Evolutionary conservation across 2,797 vertebrate species (phyloP).

Genomic region (Epinephelus awoara): DNA sequence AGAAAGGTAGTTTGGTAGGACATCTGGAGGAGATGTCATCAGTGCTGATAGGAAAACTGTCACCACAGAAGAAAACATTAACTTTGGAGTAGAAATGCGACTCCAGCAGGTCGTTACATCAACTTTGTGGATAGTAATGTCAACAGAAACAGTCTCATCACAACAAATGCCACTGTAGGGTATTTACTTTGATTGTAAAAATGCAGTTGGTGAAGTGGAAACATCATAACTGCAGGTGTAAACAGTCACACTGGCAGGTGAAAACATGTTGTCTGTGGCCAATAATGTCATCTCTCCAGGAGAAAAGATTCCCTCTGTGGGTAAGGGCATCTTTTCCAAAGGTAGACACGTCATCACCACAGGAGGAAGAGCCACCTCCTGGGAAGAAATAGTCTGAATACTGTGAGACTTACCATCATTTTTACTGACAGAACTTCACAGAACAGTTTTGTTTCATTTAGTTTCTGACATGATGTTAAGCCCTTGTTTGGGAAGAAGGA

Average conservation of each 20-base stretch:
- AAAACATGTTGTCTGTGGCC: constrained; percentile 17
- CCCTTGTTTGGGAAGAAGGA: no score
- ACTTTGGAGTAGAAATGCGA: background rate
- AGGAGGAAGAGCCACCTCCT: background rate
- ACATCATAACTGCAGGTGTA: constrained; percentile 22
- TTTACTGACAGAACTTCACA: background rate
- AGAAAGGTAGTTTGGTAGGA: background rate
- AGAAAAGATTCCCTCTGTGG: background rate
- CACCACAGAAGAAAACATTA: background rate
- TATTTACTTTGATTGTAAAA: constrained; percentile 6
- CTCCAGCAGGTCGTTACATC: background rate
- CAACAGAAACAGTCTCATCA: background rate
- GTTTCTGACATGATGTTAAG: background rate
- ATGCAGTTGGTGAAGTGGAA: background rate
- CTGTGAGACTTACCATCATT: background rate
- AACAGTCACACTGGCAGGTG: constrained; percentile 22
- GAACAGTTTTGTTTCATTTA: background rate
- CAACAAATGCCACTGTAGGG: background rate
- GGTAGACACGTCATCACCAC: constrained; percentile 2
- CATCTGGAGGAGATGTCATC: background rate
- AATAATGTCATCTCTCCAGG: constrained; percentile 22
- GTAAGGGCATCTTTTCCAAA: background rate
- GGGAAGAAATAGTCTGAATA: background rate
- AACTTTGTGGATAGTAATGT: background rate
- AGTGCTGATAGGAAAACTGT: background rate